Conservation (phyloP, 1,140 invertebrate genomes). For the Hormaphis cornu region DNA sequence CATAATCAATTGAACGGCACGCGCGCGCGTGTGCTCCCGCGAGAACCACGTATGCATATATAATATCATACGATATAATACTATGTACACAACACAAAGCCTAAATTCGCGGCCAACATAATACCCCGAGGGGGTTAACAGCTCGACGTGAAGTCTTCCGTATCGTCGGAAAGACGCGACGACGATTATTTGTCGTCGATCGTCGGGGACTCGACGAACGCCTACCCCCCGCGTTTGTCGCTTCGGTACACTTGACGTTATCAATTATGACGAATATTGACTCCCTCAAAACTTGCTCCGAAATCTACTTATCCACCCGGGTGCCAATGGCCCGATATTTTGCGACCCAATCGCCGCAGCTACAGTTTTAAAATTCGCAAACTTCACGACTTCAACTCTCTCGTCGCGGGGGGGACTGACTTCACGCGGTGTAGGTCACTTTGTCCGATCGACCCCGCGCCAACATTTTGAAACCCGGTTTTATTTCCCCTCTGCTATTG, state of each 20-base stretch:
- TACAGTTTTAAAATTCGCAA: not conserved
- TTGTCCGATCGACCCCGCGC: not conserved
- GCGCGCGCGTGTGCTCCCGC: no score
- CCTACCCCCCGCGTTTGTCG: constrained; percentile 14
- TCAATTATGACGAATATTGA: constrained; percentile 1
- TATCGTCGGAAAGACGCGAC: not conserved
- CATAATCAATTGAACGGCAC: no score
- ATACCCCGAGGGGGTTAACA: not conserved
- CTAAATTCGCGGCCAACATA: not conserved
- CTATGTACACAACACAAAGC: not conserved
- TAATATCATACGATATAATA: not conserved
- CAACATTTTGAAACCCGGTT: not conserved
- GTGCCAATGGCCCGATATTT: no score
- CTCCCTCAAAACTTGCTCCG: no score
- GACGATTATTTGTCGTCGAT: not conserved
- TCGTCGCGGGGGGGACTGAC: not conserved
- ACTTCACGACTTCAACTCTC: not conserved
- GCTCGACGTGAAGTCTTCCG: constrained; percentile 18
- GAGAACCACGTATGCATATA: not conserved
- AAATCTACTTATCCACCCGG: no score
- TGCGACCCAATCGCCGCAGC: no score
- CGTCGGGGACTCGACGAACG: not conserved
- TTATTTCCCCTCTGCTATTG: no score
- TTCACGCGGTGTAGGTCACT: not conserved
- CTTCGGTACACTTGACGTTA: constrained; percentile 12